Conservation (phyloP, 2,888 invertebrate genomes). For the Acheta domesticus region DNA sequence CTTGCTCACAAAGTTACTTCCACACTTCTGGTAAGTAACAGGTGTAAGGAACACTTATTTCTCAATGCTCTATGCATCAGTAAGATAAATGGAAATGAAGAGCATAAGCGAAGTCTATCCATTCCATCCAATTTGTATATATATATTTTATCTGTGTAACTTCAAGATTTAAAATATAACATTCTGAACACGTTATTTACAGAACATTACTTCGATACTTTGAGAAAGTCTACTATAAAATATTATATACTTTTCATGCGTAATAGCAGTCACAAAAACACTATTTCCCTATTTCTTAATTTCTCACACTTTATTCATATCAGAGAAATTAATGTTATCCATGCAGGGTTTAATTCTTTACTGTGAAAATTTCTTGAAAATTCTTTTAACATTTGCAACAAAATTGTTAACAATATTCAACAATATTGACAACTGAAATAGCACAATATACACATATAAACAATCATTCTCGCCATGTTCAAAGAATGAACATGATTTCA, state of each 20-base stretch:
- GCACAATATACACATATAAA: no score
- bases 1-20: no score
- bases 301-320: background rate
- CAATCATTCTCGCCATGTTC: no score
- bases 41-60: constrained; percentile 3
- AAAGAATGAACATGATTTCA: no score
- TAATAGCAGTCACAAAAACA: background rate
- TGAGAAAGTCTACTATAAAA: constrained; percentile 9
- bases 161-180: constrained; percentile 10
- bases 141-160: background rate
- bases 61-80: no score
- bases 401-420: no score
- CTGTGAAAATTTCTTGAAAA: no score
- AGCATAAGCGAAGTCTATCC: background rate
- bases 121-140: background rate
- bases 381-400: no score
- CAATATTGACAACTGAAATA: no score
- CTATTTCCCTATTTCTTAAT: background rate
- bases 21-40: background rate
- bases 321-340: no score
- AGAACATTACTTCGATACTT: background rate
- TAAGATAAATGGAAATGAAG: no score
- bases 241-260: background rate
- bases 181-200: background rate
- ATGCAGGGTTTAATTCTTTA: no score